phyloP scores from a whole-genome alignment of 2,113 vertebrate species.

The Delphinus delphis region DNA sequence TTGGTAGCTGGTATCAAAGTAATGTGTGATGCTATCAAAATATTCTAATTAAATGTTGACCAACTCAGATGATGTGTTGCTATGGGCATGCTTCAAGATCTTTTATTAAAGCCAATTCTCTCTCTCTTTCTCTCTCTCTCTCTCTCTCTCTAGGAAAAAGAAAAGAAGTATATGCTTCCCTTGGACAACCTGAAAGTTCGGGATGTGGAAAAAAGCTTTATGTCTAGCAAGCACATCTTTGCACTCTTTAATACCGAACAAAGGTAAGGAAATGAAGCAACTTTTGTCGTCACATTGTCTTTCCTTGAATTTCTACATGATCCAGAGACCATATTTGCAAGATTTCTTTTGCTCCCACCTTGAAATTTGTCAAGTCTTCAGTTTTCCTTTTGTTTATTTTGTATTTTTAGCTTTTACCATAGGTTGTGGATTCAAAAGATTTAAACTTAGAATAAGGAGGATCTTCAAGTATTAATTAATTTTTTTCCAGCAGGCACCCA shows the following conservation, averaged over 20 bases:
- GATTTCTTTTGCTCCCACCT: not conserved
- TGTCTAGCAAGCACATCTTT: conserved; percentile 90
- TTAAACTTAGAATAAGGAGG: not conserved
- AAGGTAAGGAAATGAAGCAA: conserved; percentile 83
- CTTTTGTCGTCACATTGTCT: not conserved
- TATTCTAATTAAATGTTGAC: not conserved
- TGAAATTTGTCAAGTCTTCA: not conserved
- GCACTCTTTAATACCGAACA: conserved; percentile 91
- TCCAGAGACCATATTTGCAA: not conserved
- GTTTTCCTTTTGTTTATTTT: not conserved
- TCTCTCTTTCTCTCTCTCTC: conserved; percentile 44
- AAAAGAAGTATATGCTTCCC: conserved; percentile 96
- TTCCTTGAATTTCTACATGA: not conserved
- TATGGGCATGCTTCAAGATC: not conserved
- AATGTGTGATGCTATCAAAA: not conserved
- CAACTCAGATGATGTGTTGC: not conserved
- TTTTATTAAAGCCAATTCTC: conserved; percentile 36
- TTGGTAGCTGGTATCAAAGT: conserved; percentile 34
- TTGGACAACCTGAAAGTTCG: conserved; percentile 91
- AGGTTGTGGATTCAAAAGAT: not conserved
- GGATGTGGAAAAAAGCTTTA: conserved; percentile 91
- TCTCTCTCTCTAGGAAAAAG: conserved; percentile 89
- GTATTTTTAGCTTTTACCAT: not conserved
- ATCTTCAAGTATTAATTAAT: not conserved
- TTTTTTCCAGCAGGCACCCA: not conserved